Evolutionary conservation across 2,797 vertebrate species (phyloP), one percentile per base, ranked within the genome.

Genomic region (Calcarius lapponicus): DNA sequence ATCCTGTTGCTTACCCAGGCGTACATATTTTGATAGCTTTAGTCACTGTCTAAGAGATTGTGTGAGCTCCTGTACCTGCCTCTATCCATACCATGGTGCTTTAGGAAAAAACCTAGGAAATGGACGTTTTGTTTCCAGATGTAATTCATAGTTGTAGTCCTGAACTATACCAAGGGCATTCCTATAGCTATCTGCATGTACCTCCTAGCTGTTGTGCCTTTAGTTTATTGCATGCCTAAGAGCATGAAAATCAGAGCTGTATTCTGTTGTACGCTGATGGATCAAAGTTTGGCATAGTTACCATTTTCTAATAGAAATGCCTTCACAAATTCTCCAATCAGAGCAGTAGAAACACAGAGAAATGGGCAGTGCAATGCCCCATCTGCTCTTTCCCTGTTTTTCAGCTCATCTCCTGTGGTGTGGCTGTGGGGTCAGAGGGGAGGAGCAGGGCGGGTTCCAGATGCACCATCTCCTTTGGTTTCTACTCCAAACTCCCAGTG

Each of bases 371-470:
- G 73, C 19, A 42, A 3, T 54, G 70, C 24, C 34, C 15, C 10
- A 1, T 8, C 54, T 75, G 43, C 31, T 2, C 19, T 50, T 54
- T 32, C 13, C 25, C 29, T 0, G 0, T 10, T 17, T 13, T 11
- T 1, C 28, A 1, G 48, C 57, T 56, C 36, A 2, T 11, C 29
- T 74, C 40, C n/a, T 36, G 20, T 10, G 48, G 12, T 7, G 5
- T 4, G 36, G 56, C 48, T 66, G 56, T 42, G 20, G 60, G 11
- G 26, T 47, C 45, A 8, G 42, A 51, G 57, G 53, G 51, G 32
- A 51, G 70, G 34, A 28, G 0, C 31, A 36, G 62, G 36, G 65
- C 32, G 32, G 54, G 15, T 36, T 56, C 17, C n/a, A 6, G 4
- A 1, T 17, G 21, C 9, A 13, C 17, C 20, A 7, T n/a, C 31